Base-by-base conservation (phyloP, 2,888 invertebrate genomes). In the Apamea sordens region DNA sequence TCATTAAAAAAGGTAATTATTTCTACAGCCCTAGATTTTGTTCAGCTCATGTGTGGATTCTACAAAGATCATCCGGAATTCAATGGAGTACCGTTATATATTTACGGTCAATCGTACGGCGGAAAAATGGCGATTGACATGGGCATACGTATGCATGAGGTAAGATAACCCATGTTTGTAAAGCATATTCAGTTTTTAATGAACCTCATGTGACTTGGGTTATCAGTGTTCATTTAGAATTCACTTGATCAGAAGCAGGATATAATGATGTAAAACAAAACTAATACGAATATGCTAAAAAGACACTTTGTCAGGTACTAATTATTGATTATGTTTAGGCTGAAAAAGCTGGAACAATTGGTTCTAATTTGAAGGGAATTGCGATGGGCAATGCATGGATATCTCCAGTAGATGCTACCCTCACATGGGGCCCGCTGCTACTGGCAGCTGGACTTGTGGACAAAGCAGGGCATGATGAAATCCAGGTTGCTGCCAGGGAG, bases 71-170 rank as follows among this genome's bases (percentile, higher is more conserved):
- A 98, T 91, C 97, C 98, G 0, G 97, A 98, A 90, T 99, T 99
- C 91, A 97, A 97, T 92, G 96, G 95, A 18, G 97, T 98, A 0
- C 98, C 98, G 0, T 96, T 98, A 59, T 99, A 99, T 92, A 98
- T 99, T 82, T 98, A 98, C 91, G 98, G 98, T 44, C 99, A 99
- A 94, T 99, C 99, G 0, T 99, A 99, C 93, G 99, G 99, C 32
- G 99, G 99, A 2, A 99, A 99, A 96, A 99, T 99, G 99, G 98
- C 98, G 0, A 98, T 98, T 0, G 98, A 98, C 90, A 99, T 99
- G 93, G 98, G 98, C 15, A 93, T 97, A 91, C 92, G 95, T 76
- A 97, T 98, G 93, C 92, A 95, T 78, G 95, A 97, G 94, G 98
- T 97, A 92, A 86, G 87, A 32, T n/a, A 47, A 36, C 4, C 41